A percentile compares a stretch with the other conserved stretches of the same genome.
phyloP scores from a whole-genome alignment of 2,113 vertebrate genomes.

The Strigops habroptila region DNA sequence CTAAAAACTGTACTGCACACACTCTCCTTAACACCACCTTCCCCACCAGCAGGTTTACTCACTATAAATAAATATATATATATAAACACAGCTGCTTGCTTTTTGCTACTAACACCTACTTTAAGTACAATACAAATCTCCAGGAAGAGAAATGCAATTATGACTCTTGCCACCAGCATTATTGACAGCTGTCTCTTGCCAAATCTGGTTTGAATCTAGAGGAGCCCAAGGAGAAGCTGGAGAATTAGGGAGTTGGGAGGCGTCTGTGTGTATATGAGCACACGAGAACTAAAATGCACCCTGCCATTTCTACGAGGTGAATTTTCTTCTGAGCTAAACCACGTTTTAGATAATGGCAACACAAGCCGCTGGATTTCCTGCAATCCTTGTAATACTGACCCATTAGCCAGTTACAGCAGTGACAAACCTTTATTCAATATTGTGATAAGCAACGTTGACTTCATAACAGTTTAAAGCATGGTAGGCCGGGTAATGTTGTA shows the following conservation, averaged over 20 bases:
- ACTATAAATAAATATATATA: not conserved
- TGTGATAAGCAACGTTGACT: not conserved
- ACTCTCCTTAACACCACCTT: not conserved
- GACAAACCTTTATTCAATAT: not conserved
- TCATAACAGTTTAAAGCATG: not conserved
- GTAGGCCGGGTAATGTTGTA: not conserved
- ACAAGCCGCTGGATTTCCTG: not conserved
- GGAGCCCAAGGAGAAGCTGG: not conserved
- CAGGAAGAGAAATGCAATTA: not conserved
- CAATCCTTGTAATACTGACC: not conserved
- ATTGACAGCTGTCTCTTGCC: not conserved
- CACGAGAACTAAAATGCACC: not conserved
- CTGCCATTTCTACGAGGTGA: not conserved
- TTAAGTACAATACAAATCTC: not conserved
- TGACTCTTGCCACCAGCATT: not conserved
- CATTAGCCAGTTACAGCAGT: not conserved
- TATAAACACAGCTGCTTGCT: not conserved
- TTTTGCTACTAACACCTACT: not conserved
- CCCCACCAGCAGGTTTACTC: not conserved
- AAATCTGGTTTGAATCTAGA: not conserved
- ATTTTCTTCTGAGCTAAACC: not conserved
- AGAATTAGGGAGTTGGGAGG: not conserved
- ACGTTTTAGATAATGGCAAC: not conserved
- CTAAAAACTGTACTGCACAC: not conserved
- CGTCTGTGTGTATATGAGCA: not conserved